Percentiles rank a stretch among this genome's conserved stretches.
Conservation (phyloP, 2,888 invertebrate species). For the Polymixis lichenea region DNA sequence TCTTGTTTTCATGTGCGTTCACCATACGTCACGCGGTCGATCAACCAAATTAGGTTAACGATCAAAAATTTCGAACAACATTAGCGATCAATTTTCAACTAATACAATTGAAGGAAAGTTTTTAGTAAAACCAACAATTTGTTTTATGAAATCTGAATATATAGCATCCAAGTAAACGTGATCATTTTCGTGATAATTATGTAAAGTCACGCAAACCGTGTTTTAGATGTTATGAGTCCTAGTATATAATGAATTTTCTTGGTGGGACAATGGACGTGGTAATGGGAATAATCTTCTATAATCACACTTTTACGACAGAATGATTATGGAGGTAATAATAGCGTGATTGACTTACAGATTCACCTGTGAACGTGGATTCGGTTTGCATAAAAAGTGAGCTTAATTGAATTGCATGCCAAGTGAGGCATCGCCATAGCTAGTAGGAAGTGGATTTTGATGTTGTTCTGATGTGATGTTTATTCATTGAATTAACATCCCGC, state of each 20-base stretch:
- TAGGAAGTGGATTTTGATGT: slow-evolving; percentile 79
- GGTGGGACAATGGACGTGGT: slow-evolving; percentile 61
- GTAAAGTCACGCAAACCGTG: slow-evolving; percentile 85
- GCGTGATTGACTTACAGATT: slow-evolving; percentile 38
- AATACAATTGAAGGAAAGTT: slow-evolving; percentile 87
- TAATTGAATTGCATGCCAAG: slow-evolving; percentile 61
- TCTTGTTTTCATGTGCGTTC: slow-evolving; percentile 3
- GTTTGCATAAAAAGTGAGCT: slow-evolving; percentile 57
- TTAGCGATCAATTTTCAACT: slow-evolving; percentile 87
- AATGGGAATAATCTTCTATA: slow-evolving; percentile 56
- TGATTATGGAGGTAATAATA: slow-evolving; percentile 39
- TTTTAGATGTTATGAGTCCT: slow-evolving; percentile 75
- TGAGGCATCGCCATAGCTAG: slow-evolving; percentile 67
- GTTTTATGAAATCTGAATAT: slow-evolving; percentile 87
- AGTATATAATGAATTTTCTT: slow-evolving; percentile 70
- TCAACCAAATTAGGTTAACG: slow-evolving; percentile 78
- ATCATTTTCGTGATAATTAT: slow-evolving; percentile 85
- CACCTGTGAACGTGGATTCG: slow-evolving; percentile 41
- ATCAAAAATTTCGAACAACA: slow-evolving; percentile 83
- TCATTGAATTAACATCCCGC: slow-evolving; percentile 86
- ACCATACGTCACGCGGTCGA: slow-evolving; percentile 45
- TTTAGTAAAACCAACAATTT: slow-evolving; percentile 87
- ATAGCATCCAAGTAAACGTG: slow-evolving; percentile 82
- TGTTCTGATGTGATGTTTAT: slow-evolving; percentile 84
- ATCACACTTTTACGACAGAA: slow-evolving; percentile 44